Conservation (phyloP, 2,797 vertebrate species). For the Notamacropus eugenii region DNA sequence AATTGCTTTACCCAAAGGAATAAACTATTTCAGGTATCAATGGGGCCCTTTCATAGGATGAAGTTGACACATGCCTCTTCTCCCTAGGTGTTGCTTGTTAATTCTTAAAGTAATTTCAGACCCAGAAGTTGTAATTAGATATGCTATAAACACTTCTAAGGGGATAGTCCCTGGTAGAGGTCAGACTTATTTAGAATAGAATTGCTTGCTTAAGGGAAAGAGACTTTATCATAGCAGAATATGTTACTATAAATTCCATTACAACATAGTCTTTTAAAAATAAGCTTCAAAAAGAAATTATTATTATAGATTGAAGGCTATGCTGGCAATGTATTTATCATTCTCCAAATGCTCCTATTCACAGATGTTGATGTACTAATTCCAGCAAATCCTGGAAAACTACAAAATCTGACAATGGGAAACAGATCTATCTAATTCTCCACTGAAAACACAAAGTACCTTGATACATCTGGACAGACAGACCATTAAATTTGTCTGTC, state of each 20-base stretch:
- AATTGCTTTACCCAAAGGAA: constrained; percentile 36
- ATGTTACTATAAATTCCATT: background rate
- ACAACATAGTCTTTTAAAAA: background rate
- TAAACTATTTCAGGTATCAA: background rate
- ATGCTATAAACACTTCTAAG: constrained; percentile 35
- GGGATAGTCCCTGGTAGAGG: background rate
- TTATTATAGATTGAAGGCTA: background rate
- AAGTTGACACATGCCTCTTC: background rate
- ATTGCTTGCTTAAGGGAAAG: background rate
- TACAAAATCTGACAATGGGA: background rate
- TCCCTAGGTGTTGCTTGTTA: background rate
- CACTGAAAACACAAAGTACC: background rate
- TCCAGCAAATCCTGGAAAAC: background rate
- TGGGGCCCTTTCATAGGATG: background rate
- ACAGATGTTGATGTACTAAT: background rate
- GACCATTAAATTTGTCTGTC: background rate
- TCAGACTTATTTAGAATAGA: background rate
- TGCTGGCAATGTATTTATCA: background rate
- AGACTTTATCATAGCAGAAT: background rate
- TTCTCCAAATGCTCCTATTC: background rate
- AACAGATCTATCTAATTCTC: background rate
- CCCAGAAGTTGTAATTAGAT: background rate
- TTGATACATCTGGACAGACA: background rate
- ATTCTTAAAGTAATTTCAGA: background rate
- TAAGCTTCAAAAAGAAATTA: background rate